A percentile compares a stretch with the other conserved stretches of the same genome.
These are phyloP conservation scores for Wasmannia auropunctata DNA, from an alignment of 1,140 invertebrate genomes.

Conservation along the genomic window DNA sequence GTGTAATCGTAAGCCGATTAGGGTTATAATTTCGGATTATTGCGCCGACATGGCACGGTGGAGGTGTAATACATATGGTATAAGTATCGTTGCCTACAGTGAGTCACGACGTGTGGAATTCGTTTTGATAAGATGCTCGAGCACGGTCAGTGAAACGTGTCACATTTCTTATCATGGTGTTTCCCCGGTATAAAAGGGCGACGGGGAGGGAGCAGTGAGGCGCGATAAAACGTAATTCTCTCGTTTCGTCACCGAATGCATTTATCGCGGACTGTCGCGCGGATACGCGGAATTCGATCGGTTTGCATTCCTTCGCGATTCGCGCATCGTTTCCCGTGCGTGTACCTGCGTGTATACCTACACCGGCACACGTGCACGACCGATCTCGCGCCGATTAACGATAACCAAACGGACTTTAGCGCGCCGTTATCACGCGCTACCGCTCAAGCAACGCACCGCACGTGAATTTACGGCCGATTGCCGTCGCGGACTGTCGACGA, in stretches of 20 bases:
- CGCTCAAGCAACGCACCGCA: not conserved
- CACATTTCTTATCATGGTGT: slow-evolving; percentile 53
- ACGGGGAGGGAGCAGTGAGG: not conserved
- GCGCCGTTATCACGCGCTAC: slow-evolving; percentile 1
- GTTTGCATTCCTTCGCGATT: slow-evolving; percentile 19
- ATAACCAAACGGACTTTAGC: slow-evolving; percentile 1
- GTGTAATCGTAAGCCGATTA: slow-evolving; percentile 70
- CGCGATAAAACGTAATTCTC: not conserved
- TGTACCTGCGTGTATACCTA: not conserved
- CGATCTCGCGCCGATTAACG: not conserved
- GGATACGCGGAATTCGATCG: slow-evolving; percentile 49
- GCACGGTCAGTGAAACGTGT: slow-evolving; percentile 23
- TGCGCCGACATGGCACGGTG: not conserved
- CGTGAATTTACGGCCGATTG: slow-evolving; percentile 25
- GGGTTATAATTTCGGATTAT: slow-evolving; percentile 69
- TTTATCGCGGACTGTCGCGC: slow-evolving; percentile 25
- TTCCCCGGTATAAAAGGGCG: not conserved
- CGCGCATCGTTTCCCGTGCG: not conserved
- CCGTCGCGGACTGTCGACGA: not conserved
- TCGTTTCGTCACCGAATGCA: not conserved
- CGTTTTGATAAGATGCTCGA: slow-evolving; percentile 51
- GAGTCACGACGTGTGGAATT: slow-evolving; percentile 64
- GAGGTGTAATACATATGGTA: not conserved
- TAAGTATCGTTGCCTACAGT: slow-evolving; percentile 18
- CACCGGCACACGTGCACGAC: slow-evolving; percentile 42